Base-by-base conservation (phyloP, 2,113 vertebrate species). In the Loxodonta africana region DNA sequence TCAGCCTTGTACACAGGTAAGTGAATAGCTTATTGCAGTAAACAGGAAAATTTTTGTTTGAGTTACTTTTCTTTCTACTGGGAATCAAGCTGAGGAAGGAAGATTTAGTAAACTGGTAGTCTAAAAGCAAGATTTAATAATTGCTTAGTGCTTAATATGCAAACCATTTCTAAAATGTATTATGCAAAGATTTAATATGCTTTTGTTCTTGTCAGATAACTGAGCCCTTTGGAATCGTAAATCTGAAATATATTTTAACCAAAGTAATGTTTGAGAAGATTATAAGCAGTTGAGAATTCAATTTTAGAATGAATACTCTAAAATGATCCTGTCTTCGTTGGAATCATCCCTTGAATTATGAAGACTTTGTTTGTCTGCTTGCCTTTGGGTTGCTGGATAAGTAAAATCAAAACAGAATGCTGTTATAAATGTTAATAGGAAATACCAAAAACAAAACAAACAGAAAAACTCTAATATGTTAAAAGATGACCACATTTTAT, bases 61-160 rank as follows among this genome's bases (percentile, higher is more conserved):
- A 80, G 46, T 62, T 93, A 30, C 83, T 84, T 89, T 90, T 63
- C 92, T 90, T 37, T 97, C 48, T 71, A 25, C 26, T 94, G 88
- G 46, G 51, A 88, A 83, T 95, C 9, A 90, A 94, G 60, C 87
- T 97, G 30, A 92, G 57, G 78, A 96, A 93, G 88, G 71, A 67
- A 82, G 93, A 69, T 98, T 94, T 96, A 97, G 83, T 88, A 92
- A 95, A 88, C 25, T 44, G 82, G 44, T 92, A 95, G 41, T 65
- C 93, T 98, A 95, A 82, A 96, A 96, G 84, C n/a, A 83, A 94
- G 87, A 53, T 95, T 97, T 86, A 97, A 57, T 97, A 83, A 65
- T 87, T 95, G 37, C 37, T 44, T 97, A 73, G 53, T 96, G 67
- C 67, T 73, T 95, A 88, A 30, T 81, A 90, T 87, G 81, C 2